These are phyloP conservation scores for Monarcha castaneiventris DNA, from an alignment of 2,113 vertebrate species.

Conservation along the genomic window DNA sequence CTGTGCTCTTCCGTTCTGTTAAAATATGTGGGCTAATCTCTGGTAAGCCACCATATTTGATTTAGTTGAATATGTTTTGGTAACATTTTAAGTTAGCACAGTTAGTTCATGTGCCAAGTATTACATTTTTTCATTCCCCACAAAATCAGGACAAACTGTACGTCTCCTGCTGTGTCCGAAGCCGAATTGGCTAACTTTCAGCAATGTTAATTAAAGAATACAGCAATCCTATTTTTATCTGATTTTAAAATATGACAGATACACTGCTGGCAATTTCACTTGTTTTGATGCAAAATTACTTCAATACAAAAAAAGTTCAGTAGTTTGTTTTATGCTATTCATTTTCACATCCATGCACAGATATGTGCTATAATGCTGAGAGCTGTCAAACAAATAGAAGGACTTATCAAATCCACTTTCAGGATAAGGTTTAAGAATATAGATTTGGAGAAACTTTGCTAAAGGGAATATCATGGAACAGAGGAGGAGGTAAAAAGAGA, in stretches of 20 bases:
- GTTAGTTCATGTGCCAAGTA: slow-evolving; percentile 66
- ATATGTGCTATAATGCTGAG: background rate
- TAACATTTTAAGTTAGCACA: slow-evolving; percentile 63
- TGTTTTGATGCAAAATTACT: slow-evolving; percentile 50
- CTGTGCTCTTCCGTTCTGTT: background rate
- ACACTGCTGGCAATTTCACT: slow-evolving; percentile 31
- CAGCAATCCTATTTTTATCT: slow-evolving; percentile 71
- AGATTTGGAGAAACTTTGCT: background rate
- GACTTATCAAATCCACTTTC: background rate
- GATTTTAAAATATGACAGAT: slow-evolving; percentile 66
- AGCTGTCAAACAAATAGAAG: background rate
- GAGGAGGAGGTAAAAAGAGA: background rate
- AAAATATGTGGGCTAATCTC: slow-evolving; percentile 40
- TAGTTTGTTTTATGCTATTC: background rate
- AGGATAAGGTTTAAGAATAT: background rate
- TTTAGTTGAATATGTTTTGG: slow-evolving; percentile 55
- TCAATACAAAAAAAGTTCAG: background rate
- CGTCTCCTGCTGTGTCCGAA: slow-evolving; percentile 63
- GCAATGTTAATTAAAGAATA: slow-evolving; percentile 74
- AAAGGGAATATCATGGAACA: background rate
- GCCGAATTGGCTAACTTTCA: slow-evolving; percentile 70
- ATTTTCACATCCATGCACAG: background rate
- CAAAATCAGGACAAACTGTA: slow-evolving; percentile 74
- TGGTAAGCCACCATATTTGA: slow-evolving; percentile 57
- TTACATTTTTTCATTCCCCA: slow-evolving; percentile 69